Evolutionary conservation across 2,797 vertebrate genomes (phyloP), one percentile per base, ranked within the genome.

Genomic region (Pipistrellus pipistrellus): DNA sequence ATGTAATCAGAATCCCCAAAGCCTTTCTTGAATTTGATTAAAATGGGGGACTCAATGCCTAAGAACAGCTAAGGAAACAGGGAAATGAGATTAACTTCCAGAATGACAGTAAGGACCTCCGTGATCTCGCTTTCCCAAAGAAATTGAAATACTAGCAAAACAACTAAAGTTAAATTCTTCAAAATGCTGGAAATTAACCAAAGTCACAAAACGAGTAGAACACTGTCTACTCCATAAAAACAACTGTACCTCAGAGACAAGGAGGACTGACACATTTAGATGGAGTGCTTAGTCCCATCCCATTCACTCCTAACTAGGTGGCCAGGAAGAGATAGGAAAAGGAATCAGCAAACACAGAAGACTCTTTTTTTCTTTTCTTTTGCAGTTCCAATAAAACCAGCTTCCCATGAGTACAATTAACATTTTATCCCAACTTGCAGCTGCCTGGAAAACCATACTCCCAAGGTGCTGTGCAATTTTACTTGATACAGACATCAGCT

Each of bases 391-490:
- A 78, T 84, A 87, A 93, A 91, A 83, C 17, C 38, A 57, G 21
- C 51, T 93, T 88, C 66, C 18, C 66, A 35, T 12, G 11, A 53
- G 17, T 23, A 72, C 41, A 91, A 55, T 80, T 32, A 62, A 25
- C 68, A 62, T 53, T 88, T 80, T 84, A 57, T 68, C 55, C 57
- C 23, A 88, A 66, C 1, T 3, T 64, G 11, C 11, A 75, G 78
- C 8, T 88, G 51, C 23, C 51, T 88, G 44, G 59, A 88, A 95
- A 95, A 78, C 35, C n/a, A 59, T 66, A 73, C 59, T 88, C 30
- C 68, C 88, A 69, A 75, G 30, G 14, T 59, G 2, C 5, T 32
- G 10, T 23, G 48, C 66, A 27, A 68, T 85, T 80, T 91, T 51
- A 75, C 13, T 38, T 51, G 51, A 85, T 35, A 81, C 3, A 88